Conservation (phyloP, 30 jellyfish, hydroid and myxozoan species). For the Turritopsis dohrnii region DNA sequence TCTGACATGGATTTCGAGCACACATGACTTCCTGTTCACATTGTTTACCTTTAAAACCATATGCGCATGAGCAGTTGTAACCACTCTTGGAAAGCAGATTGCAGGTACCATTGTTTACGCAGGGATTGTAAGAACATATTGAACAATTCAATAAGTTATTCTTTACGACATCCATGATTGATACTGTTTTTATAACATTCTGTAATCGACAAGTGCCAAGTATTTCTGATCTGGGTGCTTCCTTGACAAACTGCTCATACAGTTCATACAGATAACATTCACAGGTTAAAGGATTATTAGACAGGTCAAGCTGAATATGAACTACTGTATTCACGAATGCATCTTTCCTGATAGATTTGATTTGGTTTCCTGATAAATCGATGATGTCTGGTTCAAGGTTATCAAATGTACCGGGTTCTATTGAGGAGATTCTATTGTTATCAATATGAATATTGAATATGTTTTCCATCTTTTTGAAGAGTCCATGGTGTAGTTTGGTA, state of each 20-base stretch:
- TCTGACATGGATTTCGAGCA: conserved; percentile 52
- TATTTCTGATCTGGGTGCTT: neutral
- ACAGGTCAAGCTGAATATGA: neutral
- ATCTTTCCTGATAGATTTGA: neutral
- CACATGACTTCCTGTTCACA: conserved; percentile 39
- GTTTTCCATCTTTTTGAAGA: neutral
- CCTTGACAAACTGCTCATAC: neutral
- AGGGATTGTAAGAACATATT: conserved; percentile 46
- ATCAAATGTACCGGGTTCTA: conserved; percentile 7
- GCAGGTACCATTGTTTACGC: conserved; percentile 53
- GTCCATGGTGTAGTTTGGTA: neutral
- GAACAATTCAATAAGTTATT: neutral
- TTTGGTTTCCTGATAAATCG: neutral
- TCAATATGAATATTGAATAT: neutral
- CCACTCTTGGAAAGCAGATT: conserved; percentile 16
- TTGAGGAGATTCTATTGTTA: neutral
- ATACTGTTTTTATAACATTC: neutral
- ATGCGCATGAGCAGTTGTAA: conserved; percentile 45
- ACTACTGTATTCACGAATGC: neutral
- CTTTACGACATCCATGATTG: neutral
- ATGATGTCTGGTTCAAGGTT: neutral
- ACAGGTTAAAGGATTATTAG: conserved; percentile 11
- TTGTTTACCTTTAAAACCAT: conserved; percentile 53
- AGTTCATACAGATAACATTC: conserved; percentile 3
- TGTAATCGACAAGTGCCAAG: neutral